phyloP scores from a whole-genome alignment of 2,797 vertebrate species.

The Morelia viridis region DNA sequence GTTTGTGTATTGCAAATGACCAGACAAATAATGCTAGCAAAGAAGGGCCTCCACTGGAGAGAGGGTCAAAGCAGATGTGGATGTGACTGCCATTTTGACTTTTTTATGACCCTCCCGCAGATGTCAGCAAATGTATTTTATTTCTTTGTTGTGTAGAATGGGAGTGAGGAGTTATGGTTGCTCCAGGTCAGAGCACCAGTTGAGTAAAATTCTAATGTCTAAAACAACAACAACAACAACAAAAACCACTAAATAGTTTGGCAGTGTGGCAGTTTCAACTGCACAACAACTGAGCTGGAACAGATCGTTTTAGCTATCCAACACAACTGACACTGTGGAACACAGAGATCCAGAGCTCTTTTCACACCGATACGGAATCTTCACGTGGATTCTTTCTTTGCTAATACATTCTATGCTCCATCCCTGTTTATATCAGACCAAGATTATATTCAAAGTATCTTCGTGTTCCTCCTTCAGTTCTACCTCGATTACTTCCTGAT shows the following conservation, averaged over 20 bases:
- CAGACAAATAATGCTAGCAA: neutral
- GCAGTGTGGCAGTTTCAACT: neutral
- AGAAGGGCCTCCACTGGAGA: neutral
- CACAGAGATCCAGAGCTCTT: neutral
- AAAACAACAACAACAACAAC: neutral
- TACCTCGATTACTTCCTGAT: neutral
- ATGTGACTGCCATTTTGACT: neutral
- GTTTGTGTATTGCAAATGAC: neutral
- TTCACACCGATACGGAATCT: neutral
- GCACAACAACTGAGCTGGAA: neutral
- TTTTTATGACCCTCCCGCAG: neutral
- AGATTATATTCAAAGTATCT: neutral
- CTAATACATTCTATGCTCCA: neutral
- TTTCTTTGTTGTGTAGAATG: neutral
- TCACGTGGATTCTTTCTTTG: neutral
- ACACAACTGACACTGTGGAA: neutral
- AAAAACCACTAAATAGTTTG: neutral
- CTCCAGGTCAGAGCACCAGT: neutral
- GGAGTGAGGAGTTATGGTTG: neutral
- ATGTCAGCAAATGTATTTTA: neutral
- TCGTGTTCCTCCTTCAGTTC: neutral
- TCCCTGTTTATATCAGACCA: neutral
- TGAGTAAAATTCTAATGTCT: neutral
- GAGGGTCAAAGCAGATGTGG: neutral
- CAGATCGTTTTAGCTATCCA: neutral